phyloP scores from a whole-genome alignment of 2,888 invertebrate genomes.

The Eupithecia dodoneata region DNA sequence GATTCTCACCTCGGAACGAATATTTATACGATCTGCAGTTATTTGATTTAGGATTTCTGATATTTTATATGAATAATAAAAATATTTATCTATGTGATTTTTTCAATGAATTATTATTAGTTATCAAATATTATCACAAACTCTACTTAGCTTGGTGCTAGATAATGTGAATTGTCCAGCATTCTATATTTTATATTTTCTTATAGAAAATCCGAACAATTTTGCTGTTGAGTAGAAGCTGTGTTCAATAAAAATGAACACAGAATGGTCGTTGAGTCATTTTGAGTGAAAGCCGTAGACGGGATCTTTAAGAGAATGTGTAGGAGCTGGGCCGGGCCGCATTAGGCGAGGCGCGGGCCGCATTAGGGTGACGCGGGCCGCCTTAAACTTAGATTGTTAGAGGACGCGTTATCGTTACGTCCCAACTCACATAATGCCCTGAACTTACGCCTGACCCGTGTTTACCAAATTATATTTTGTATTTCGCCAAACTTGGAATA shows the following conservation, averaged over 20 bases:
- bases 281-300: neutral
- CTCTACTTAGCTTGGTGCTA: neutral
- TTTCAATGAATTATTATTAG: too few species aligned
- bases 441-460: conserved; percentile 33
- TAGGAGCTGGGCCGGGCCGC: neutral
- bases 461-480: conserved; percentile 33
- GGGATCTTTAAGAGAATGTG: conserved; percentile 18
- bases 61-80: too few species aligned
- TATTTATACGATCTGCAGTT: too few species aligned
- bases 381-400: conserved; percentile 35
- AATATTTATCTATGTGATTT: too few species aligned
- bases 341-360: conserved; percentile 7
- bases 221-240: neutral
- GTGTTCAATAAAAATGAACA: neutral
- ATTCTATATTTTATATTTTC: neutral
- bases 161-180: neutral
- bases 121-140: neutral
- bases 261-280: neutral
- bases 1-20: too few species aligned
- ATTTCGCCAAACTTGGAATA: conserved; percentile 20
- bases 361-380: conserved; percentile 29
- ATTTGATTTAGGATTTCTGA: too few species aligned
- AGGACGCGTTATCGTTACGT: conserved; percentile 25
- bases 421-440: conserved; percentile 30
- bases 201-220: neutral